Evolutionary conservation across 2,888 invertebrate species (phyloP), one percentile per base, ranked within the genome.

Genomic region (Drosophila monieri): DNA sequence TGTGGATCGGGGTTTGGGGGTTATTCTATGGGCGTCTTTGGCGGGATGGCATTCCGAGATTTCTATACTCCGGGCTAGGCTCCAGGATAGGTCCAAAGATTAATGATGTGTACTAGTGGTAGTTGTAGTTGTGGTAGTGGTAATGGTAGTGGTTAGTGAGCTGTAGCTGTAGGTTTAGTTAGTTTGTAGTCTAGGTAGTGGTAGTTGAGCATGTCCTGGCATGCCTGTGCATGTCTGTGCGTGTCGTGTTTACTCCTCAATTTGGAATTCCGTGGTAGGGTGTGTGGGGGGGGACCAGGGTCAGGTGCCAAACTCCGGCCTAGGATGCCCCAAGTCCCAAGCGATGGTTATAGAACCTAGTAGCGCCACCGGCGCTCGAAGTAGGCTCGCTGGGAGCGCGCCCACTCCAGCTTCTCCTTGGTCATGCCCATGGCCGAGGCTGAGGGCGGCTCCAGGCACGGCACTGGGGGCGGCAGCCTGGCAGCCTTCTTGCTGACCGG

Each of bases 191-290:
- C 21, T 23, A 23, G 30, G 3, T 5, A 35, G 35, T 35, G 6
- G 35, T 35, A n/a, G 35, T n/a, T n/a, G 6, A 6, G 35, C 35
- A 35, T 35, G 35, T 35, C 35, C 35, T 35, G 35, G 41, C 41
- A 18, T 39, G 39, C 39, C 4, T 39, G 39, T 39, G 23, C 6
- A 23, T 6, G n/a, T 39, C 15, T 39, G 39, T 39, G 39, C 9
- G 1, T 8, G 39, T 8, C 4, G 39, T 15, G 39, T 41, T 41
- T 1, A 41, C 41, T 41, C 9, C 41, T 41, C 10, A 41, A 41
- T 41, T 41, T 41, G 3, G 39, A 39, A 39, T 39, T 39, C 39
- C 39, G 8, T 15, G 14, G 39, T 6, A 14, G n/a, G n/a, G n/a
- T n/a, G n/a, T n/a, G 3, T 12, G 27, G 27, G 27, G 8, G 9